A percentile compares a stretch with the other conserved stretches of the same genome.
phyloP scores from a whole-genome alignment of 2,797 vertebrate genomes.

The Acipenser ruthenus region DNA sequence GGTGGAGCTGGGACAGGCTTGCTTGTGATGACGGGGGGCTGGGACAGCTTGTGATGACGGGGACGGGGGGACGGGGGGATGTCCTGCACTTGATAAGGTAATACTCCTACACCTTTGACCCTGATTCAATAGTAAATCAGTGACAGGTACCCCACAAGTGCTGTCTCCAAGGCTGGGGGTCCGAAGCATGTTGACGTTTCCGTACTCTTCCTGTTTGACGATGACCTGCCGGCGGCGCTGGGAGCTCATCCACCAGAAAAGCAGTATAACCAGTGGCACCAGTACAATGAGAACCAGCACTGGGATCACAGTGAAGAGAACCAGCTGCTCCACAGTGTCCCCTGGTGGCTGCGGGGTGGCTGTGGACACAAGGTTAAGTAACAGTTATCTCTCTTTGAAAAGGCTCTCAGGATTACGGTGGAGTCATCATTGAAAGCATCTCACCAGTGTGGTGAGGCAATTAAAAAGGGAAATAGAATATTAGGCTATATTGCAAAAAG shows the following conservation, averaged over 20 bases:
- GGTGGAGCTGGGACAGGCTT: too few relatives aligned
- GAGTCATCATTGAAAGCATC: too few relatives aligned
- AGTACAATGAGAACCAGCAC: slow-evolving; percentile 61
- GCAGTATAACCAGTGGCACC: slow-evolving; percentile 40
- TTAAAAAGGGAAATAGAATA: too few relatives aligned
- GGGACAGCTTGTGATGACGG: not conserved
- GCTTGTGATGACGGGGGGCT: too few relatives aligned
- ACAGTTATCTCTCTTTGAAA: too few relatives aligned
- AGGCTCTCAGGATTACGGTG: too few relatives aligned
- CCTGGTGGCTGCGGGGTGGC: not conserved
- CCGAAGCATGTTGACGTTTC: slow-evolving; percentile 67
- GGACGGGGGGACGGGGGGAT: too few relatives aligned
- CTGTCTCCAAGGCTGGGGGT: slow-evolving; percentile 71
- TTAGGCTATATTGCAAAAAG: too few relatives aligned
- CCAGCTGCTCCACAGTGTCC: slow-evolving; percentile 22
- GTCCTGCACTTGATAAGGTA: not conserved
- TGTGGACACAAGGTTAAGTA: too few relatives aligned
- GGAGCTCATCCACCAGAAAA: slow-evolving; percentile 37
- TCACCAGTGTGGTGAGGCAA: too few relatives aligned
- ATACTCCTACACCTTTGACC: not conserved
- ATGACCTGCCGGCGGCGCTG: slow-evolving; percentile 32
- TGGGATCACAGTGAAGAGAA: slow-evolving; percentile 56
- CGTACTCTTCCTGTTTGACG: slow-evolving; percentile 45
- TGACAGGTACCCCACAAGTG: slow-evolving; percentile 70
- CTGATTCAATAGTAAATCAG: not conserved